Evolutionary conservation across 2,797 vertebrate species (phyloP).

Genomic region (Spinibarbus caldwelli): DNA sequence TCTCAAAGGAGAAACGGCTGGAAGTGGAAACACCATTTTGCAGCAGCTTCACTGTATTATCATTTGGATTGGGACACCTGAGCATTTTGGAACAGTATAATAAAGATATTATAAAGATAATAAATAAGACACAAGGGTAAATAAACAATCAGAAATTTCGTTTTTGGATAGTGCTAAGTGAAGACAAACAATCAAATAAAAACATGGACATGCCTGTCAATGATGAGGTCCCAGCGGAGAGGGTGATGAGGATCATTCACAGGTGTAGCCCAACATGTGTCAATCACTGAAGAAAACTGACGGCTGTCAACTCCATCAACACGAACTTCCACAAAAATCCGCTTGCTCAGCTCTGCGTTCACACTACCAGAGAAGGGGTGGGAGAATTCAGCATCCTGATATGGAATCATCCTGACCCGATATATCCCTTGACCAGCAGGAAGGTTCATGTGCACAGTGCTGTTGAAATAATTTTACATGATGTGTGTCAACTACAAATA

Average conservation of each 20-base stretch:
- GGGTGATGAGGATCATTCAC: conserved; percentile 45
- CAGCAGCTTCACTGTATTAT: conserved; percentile 41
- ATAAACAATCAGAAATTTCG: too few relatives aligned
- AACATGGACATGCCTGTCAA: conserved; percentile 61
- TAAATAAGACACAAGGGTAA: background rate
- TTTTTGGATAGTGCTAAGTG: background rate
- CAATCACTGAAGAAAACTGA: conserved; percentile 67
- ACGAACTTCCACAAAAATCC: conserved; percentile 69
- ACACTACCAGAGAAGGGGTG: conserved; percentile 45
- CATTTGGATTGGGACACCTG: conserved; percentile 52
- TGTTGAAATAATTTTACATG: background rate
- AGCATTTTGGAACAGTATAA: conserved; percentile 1
- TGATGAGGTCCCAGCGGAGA: conserved; percentile 71
- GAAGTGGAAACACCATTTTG: conserved; percentile 45
- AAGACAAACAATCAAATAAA: background rate
- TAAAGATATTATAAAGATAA: background rate
- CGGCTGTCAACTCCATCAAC: conserved; percentile 62
- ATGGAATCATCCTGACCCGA: conserved; percentile 67
- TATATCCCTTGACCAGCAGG: conserved; percentile 65
- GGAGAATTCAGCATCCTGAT: conserved; percentile 62
- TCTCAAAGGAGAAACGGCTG: conserved; percentile 46
- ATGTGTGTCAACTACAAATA: background rate
- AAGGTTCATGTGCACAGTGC: conserved; percentile 65
- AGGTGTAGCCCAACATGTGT: conserved; percentile 77
- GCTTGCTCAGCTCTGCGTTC: conserved; percentile 61